A percentile compares a stretch with the other conserved stretches of the same genome.
Conservation (phyloP, 2,888 invertebrate genomes). For the Eremobia ochroleuca region DNA sequence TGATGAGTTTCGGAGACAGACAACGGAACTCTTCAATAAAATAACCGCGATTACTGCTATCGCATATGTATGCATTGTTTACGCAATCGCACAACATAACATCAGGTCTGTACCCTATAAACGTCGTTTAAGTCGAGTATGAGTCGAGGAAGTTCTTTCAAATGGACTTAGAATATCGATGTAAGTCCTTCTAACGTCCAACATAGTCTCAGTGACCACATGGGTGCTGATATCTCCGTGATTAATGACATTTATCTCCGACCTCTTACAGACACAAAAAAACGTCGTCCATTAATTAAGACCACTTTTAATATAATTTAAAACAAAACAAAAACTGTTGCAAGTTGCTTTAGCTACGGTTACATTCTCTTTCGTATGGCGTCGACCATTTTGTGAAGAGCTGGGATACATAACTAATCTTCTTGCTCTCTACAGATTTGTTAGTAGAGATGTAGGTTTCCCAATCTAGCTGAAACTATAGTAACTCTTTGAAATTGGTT, state of each 20-base stretch:
- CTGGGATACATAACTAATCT: conserved; percentile 3
- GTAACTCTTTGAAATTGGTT: no score
- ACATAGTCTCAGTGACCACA: conserved; percentile 27
- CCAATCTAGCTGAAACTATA: no score
- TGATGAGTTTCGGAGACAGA: no score
- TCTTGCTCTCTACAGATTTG: not conserved
- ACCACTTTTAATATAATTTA: conserved; percentile 67
- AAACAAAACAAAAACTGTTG: conserved; percentile 63
- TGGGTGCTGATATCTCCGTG: conserved; percentile 28
- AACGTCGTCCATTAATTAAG: conserved; percentile 67
- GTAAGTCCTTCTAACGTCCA: not conserved
- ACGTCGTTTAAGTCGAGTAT: no score
- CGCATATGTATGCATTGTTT: no score
- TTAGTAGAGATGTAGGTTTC: no score
- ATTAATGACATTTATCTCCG: conserved; percentile 54
- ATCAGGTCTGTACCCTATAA: no score
- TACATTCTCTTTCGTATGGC: conserved; percentile 58
- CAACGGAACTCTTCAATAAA: no score
- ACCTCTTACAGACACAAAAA: conserved; percentile 41
- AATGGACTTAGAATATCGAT: not conserved
- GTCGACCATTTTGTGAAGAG: conserved; percentile 55
- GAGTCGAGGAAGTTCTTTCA: not conserved
- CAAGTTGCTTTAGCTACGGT: conserved; percentile 22
- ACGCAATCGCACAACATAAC: no score
- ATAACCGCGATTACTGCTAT: no score